Percentiles rank a stretch among this genome's conserved stretches.
Conservation (phyloP, 2,888 invertebrate genomes). For the Tipula unca region DNA sequence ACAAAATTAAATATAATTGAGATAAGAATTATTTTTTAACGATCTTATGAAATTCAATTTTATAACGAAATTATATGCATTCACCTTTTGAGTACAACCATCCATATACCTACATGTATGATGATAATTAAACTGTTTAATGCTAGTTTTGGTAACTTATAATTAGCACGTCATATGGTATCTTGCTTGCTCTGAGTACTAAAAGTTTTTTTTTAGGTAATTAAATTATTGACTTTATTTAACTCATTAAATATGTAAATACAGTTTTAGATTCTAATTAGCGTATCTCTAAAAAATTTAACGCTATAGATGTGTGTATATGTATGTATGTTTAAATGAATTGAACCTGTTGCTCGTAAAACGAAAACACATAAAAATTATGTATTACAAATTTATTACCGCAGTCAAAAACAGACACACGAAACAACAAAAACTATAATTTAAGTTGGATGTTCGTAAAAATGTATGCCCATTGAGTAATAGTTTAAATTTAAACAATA, state of each 20-base stretch:
- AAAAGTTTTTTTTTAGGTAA: neutral
- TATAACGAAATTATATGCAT: neutral
- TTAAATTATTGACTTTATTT: neutral
- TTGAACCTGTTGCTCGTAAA: neutral
- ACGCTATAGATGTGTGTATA: neutral
- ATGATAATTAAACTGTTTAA: neutral
- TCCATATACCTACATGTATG: too few species aligned
- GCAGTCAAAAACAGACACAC: neutral
- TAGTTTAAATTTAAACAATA: neutral
- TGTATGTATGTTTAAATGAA: neutral
- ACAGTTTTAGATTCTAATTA: neutral
- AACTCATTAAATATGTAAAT: neutral
- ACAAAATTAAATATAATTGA: neutral
- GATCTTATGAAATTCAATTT: neutral
- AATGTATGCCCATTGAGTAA: neutral
- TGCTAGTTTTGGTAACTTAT: neutral
- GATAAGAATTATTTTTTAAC: neutral
- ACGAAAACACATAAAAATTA: neutral
- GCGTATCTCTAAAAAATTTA: neutral
- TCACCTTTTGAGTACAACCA: neutral
- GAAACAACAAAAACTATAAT: neutral
- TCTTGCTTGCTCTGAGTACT: neutral
- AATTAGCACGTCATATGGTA: neutral
- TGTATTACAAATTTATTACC: neutral
- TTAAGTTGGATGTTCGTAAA: neutral